Evolutionary conservation across 2,797 vertebrate species (phyloP).

Genomic region (Microchirus variegatus): DNA sequence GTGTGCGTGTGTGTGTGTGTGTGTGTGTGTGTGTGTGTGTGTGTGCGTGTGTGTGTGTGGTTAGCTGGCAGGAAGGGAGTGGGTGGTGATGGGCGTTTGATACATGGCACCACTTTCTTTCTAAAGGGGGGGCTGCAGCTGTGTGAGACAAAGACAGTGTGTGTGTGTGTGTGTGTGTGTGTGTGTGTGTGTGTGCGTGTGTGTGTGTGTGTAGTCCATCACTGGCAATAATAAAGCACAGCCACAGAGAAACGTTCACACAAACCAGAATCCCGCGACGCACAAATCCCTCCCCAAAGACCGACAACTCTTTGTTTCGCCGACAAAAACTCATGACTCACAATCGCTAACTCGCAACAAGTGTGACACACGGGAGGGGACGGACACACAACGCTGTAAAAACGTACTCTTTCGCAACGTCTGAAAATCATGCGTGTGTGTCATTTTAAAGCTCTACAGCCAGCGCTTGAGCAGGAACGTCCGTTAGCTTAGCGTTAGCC

Average conservation of each 20-base stretch:
- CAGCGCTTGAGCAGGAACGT: too few relatives aligned
- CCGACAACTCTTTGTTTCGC: too few relatives aligned
- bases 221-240: conserved; percentile 50
- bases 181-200: conserved; percentile 56
- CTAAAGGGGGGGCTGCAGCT: conserved; percentile 76
- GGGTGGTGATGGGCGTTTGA: conserved; percentile 78
- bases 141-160: conserved; percentile 67
- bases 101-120: conserved; percentile 79
- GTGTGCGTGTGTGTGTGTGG: conserved; percentile 43
- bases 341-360: too few relatives aligned
- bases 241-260: conserved; percentile 27
- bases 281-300: too few relatives aligned
- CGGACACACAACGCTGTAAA: too few relatives aligned
- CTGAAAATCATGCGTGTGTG: too few relatives aligned
- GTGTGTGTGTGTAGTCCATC: conserved; percentile 50
- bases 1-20: conserved; percentile 31
- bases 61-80: conserved; percentile 70
- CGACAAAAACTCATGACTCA: too few relatives aligned
- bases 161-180: conserved; percentile 63
- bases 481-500: too few relatives aligned
- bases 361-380: too few relatives aligned
- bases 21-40: conserved; percentile 41
- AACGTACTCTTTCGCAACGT: too few relatives aligned
- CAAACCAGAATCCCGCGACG: conserved; percentile 12
- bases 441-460: too few relatives aligned